phyloP scores from a whole-genome alignment of 2,888 invertebrate genomes.

The Andrena bucephala region DNA sequence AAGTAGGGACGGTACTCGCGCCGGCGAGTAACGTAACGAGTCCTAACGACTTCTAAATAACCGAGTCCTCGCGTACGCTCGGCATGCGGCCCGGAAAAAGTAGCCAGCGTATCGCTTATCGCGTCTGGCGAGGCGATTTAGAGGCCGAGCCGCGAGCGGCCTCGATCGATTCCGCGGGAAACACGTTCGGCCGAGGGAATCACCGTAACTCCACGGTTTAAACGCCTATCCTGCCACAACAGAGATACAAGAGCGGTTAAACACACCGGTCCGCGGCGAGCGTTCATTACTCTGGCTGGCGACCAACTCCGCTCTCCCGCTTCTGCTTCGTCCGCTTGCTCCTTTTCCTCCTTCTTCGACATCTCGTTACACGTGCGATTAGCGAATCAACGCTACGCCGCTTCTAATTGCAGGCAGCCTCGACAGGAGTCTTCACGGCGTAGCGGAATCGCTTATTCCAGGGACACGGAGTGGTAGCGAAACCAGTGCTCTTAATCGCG shows the following conservation, averaged over 20 bases:
- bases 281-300: constrained; percentile 18
- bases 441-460: neutral
- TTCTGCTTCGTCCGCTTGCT: neutral
- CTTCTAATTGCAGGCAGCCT: constrained; percentile 6
- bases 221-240: neutral
- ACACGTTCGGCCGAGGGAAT: constrained; percentile 36
- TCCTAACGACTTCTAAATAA: constrained; percentile 76
- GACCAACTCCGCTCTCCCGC: constrained; percentile 5
- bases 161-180: constrained; percentile 64
- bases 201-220: constrained; percentile 9
- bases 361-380: constrained; percentile 20
- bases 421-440: neutral
- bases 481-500: constrained; percentile 10
- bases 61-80: constrained; percentile 33
- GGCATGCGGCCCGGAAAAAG: constrained; percentile 44
- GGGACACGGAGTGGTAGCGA: neutral
- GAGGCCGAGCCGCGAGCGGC: constrained; percentile 2
- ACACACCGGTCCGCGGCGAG: neutral
- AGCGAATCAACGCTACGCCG: constrained; percentile 6
- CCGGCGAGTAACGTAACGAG: constrained; percentile 73
- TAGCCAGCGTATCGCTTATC: constrained; percentile 55
- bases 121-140: constrained; percentile 27
- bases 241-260: constrained; percentile 9
- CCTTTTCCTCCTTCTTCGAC: neutral
- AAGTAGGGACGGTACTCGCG: constrained; percentile 75